These are phyloP conservation scores for Drosophila kepulauana DNA, from an alignment of 1,140 invertebrate genomes.

Conservation along the genomic window DNA sequence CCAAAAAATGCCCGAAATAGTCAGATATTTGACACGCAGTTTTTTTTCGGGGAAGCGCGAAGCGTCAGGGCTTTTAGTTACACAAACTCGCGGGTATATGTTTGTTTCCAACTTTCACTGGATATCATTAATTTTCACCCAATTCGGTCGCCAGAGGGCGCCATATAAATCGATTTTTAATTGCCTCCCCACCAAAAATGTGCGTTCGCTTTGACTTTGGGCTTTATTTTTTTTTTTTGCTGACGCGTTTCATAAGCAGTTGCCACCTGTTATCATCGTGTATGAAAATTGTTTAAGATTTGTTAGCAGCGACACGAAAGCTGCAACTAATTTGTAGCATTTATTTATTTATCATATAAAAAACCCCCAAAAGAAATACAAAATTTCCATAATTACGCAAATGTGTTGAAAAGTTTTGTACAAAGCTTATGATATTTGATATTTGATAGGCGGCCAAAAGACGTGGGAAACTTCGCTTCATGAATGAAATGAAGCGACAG, in stretches of 20 bases:
- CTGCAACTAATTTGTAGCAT: conserved; percentile 70
- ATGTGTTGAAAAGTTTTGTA: conserved; percentile 61
- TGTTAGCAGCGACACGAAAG: conserved; percentile 19
- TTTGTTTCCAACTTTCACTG: conserved; percentile 65
- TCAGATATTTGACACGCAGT: conserved; percentile 60
- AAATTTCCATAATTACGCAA: conserved; percentile 78
- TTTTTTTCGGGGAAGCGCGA: conserved; percentile 25
- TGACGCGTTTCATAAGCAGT: conserved; percentile 61
- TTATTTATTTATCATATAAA: conserved; percentile 50
- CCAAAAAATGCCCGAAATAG: conserved; percentile 37
- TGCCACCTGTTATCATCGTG: conserved; percentile 51
- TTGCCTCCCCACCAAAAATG: conserved; percentile 56
- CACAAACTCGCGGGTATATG: conserved; percentile 38
- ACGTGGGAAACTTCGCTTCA: conserved; percentile 40
- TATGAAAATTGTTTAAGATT: conserved; percentile 48
- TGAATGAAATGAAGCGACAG: conserved; percentile 54
- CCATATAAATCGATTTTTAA: conserved; percentile 78
- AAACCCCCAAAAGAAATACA: neutral
- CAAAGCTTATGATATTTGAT: conserved; percentile 62
- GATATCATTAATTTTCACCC: conserved; percentile 74
- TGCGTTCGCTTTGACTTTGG: conserved; percentile 12
- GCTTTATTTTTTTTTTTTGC: conserved; percentile 1
- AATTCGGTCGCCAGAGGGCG: conserved; percentile 37
- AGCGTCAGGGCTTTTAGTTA: conserved; percentile 38
- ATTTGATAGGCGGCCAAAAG: conserved; percentile 45